Percentiles rank a stretch among this genome's conserved stretches.
Evolutionary conservation across 2,113 vertebrate species (phyloP).

Genomic region (Scomber colias): DNA sequence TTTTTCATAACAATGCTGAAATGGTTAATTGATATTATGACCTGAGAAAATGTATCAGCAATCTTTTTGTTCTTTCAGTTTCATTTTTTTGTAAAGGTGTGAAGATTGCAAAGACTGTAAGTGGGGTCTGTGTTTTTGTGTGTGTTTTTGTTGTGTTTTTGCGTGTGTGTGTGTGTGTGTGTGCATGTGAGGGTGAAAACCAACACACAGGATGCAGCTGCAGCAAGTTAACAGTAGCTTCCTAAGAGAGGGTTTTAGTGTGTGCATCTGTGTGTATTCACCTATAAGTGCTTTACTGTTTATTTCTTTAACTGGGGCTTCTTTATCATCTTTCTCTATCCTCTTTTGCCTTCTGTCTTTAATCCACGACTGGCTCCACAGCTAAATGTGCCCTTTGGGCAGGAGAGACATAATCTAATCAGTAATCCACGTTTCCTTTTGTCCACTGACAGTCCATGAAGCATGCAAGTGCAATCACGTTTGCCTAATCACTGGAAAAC

Average conservation of each 20-base stretch:
- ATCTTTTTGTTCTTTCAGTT: neutral
- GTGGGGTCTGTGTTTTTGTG: constrained; percentile 41
- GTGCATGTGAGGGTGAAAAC: constrained; percentile 12
- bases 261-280: constrained; percentile 9
- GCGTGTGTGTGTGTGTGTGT: constrained; percentile 9
- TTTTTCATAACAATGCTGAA: neutral
- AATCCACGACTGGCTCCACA: constrained; percentile 44
- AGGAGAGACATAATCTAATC: constrained; percentile 64
- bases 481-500: constrained; percentile 56
- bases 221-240: constrained; percentile 61
- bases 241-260: constrained; percentile 5
- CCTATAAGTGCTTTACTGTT: constrained; percentile 17
- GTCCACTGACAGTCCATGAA: constrained; percentile 6
- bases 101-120: constrained; percentile 31
- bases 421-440: constrained; percentile 49
- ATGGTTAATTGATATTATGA: neutral
- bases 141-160: neutral
- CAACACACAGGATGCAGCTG: constrained; percentile 80
- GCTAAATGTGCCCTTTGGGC: constrained; percentile 41
- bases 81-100: constrained; percentile 25
- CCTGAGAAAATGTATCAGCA: too few relatives aligned
- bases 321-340: constrained; percentile 53
- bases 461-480: constrained; percentile 40
- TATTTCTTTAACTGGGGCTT: constrained; percentile 41
- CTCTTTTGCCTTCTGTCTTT: constrained; percentile 45